Percentiles rank a stretch among this genome's conserved stretches.
Evolutionary conservation across 2,888 invertebrate genomes (phyloP).

Genomic region (Exocentrus adspersus): DNA sequence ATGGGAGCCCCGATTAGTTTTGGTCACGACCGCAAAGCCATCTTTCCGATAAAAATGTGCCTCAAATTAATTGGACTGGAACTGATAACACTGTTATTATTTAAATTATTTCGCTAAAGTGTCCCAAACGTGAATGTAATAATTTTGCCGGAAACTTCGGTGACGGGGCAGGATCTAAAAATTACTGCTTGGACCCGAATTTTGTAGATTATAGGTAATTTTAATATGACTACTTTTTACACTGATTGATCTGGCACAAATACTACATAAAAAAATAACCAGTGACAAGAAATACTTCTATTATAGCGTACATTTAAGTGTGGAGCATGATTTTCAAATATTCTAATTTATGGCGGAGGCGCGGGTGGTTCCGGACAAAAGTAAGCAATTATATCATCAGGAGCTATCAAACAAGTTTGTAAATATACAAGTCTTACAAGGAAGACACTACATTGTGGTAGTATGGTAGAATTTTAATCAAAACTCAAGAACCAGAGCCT

Average conservation of each 20-base stretch:
- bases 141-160: too few relatives aligned
- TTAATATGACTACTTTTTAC: too few relatives aligned
- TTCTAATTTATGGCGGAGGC: neutral
- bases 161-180: too few relatives aligned
- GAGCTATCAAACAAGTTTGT: too few relatives aligned
- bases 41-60: conserved; percentile 19
- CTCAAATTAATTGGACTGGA: conserved; percentile 30
- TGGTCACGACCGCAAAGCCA: conserved; percentile 24
- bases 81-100: conserved; percentile 25
- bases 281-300: too few relatives aligned
- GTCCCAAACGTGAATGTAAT: conserved; percentile 6
- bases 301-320: too few relatives aligned
- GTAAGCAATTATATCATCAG: neutral
- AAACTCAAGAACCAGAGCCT: too few relatives aligned
- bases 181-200: too few relatives aligned
- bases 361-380: neutral
- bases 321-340: neutral
- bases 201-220: too few relatives aligned
- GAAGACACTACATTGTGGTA: neutral
- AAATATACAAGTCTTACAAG: neutral
- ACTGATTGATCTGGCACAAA: too few relatives aligned
- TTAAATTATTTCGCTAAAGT: conserved; percentile 3
- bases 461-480: too few relatives aligned
- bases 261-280: too few relatives aligned
- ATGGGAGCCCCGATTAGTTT: conserved; percentile 17